Evolutionary conservation across 2,113 vertebrate species (phyloP), one percentile per base, ranked within the genome.

Genomic region (Bucco capensis): DNA sequence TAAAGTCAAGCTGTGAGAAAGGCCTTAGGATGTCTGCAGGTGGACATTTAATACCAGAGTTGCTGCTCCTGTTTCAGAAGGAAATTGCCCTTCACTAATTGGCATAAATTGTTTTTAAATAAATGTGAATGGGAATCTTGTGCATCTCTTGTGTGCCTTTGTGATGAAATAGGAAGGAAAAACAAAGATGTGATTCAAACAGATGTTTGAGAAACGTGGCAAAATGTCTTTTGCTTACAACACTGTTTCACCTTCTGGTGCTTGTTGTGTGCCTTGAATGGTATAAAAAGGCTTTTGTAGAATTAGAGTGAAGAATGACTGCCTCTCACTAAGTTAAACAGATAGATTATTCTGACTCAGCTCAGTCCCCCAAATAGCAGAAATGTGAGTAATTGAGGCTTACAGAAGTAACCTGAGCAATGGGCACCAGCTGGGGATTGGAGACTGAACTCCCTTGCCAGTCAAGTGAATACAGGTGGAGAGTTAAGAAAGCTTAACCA

Each of bases 51-150:
- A 81, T 70, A 73, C 38, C 72, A 77, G 94, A 82, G n/a, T 80
- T 76, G 67, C 73, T 77, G 60, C 77, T 92, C 37, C 60, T 92
- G 80, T 91, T 96, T 87, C 80, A 64, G 69, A 62, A 91, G 87
- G 87, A 95, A 97, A 95, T 92, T 80, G 65, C 84, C 93, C 93
- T 94, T 94, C 71, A 67, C 90, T 96, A 94, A 94, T 93, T 95
- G 90, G 69, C 12, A 5, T 89, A 93, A 95, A 94, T 87, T 89
- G 92, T 92, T 92, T 87, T 75, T 88, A 94, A 83, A 92, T 71
- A 96, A 91, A 92, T 87, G 89, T 89, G 61, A 24, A 66, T 53
- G 61, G 47, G 54, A 94, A 58, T 90, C 91, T 69, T 66, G 33
- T 67, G 69, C 50, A 66, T 88, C 61, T 86, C 83, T 60, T 72